Evolutionary conservation across 2,888 invertebrate genomes (phyloP).

Genomic region (Drosophila melanocephala): DNA sequence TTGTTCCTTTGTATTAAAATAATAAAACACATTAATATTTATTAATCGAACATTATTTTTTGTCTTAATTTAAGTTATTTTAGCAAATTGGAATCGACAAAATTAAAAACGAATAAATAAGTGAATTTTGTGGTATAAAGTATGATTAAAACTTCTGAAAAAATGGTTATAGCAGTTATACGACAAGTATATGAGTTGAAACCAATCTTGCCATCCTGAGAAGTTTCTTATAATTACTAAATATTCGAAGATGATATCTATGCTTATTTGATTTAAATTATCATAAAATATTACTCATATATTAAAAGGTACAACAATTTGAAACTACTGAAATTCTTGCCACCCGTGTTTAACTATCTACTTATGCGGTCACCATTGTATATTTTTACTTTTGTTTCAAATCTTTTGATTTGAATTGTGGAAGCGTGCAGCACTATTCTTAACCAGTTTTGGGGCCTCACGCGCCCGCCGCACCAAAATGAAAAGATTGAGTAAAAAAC

Average conservation of each 20-base stretch:
- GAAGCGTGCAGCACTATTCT: constrained; percentile 23
- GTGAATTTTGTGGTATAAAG: constrained; percentile 2
- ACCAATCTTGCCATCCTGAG: not conserved
- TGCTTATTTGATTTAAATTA: not conserved
- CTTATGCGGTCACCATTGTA: constrained; percentile 3
- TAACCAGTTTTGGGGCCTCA: constrained; percentile 38
- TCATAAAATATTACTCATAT: not conserved
- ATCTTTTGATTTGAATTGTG: constrained; percentile 10
- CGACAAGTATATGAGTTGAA: not conserved
- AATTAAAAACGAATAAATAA: constrained; percentile 15
- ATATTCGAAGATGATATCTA: not conserved
- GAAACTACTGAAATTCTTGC: not conserved
- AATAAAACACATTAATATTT: constrained; percentile 13
- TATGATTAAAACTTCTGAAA: not conserved
- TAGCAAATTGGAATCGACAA: not conserved
- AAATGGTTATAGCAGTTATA: not conserved
- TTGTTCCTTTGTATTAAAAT: not conserved
- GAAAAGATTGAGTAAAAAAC: not conserved
- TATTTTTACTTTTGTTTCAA: not conserved
- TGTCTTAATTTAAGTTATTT: not conserved
- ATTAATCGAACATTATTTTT: constrained; percentile 4
- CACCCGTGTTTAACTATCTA: constrained; percentile 10
- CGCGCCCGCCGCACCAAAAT: constrained; percentile 15
- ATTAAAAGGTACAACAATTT: not conserved
- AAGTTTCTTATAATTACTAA: not conserved